A percentile compares a stretch with the other conserved stretches of the same genome.
Conservation (phyloP, 2,797 vertebrate genomes). For the Chaenodraco wilsoni region DNA sequence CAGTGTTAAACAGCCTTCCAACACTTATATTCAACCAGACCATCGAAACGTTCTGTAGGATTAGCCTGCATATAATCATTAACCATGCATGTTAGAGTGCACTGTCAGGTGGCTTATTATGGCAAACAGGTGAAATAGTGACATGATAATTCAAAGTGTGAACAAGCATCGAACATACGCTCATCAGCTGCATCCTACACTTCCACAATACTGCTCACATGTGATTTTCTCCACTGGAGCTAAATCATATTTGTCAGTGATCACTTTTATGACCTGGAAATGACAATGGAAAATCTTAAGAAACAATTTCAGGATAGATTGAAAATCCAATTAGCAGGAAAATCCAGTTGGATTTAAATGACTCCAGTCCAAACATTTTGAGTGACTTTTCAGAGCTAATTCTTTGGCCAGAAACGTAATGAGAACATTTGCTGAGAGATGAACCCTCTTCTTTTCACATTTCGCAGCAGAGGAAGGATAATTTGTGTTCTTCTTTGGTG, state of each 20-base stretch:
- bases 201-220: conserved; percentile 14
- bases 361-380: background rate
- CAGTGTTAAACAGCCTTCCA: conserved; percentile 47
- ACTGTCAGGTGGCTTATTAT: conserved; percentile 38
- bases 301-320: conserved; percentile 10
- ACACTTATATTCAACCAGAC: conserved; percentile 20
- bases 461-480: conserved; percentile 24
- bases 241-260: conserved; percentile 1
- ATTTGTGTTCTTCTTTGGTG: conserved; percentile 57
- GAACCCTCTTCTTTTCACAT: conserved; percentile 2
- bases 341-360: conserved; percentile 6
- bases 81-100: conserved; percentile 65
- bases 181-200: conserved; percentile 12
- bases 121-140: conserved; percentile 30
- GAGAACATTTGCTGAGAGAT: conserved; percentile 18
- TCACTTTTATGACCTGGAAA: background rate
- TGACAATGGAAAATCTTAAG: background rate
- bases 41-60: conserved; percentile 42
- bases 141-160: conserved; percentile 33
- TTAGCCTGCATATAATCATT: conserved; percentile 49
- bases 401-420: conserved; percentile 38
- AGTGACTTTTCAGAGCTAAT: conserved; percentile 1
- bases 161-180: conserved; percentile 18
- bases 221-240: background rate
- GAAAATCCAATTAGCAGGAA: background rate